Base-by-base conservation (phyloP, 1,140 invertebrate species). In the Drosophila quadrilineata region DNA sequence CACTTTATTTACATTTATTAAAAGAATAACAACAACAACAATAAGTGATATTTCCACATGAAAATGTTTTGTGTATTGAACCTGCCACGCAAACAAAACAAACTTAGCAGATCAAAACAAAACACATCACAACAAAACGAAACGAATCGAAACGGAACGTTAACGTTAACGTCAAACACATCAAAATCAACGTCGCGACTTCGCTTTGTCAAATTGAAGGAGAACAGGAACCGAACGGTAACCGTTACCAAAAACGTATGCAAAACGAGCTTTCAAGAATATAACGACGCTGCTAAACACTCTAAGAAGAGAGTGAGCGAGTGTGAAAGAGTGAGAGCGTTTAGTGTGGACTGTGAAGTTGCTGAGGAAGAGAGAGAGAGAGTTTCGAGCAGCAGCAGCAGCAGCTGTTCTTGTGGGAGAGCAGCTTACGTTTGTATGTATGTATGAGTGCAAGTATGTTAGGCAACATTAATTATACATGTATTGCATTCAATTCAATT, bases 141-240 rank as follows among this genome's bases (percentile, higher is more conserved):
- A n/a, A n/a, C n/a, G n/a, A n/a, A n/a, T n/a, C n/a, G n/a, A n/a
- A n/a, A n/a, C n/a, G n/a, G n/a, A n/a, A n/a, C n/a, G n/a, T n/a
- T n/a, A n/a, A n/a, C n/a, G n/a, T n/a, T n/a, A n/a, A n/a, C n/a
- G n/a, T n/a, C n/a, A n/a, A n/a, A n/a, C n/a, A n/a, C n/a, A n/a
- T n/a, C n/a, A n/a, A n/a, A n/a, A n/a, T n/a, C n/a, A n/a, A n/a
- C n/a, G n/a, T n/a, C n/a, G n/a, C n/a, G n/a, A n/a, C n/a, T n/a
- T n/a, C n/a, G n/a, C n/a, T n/a, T n/a, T n/a, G n/a, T n/a, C n/a
- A 38, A 31, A 70, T 38, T 71, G 73, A 84, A 85, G 73, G 77
- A 84, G 66, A 84, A 77, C 77, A 85, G 77, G 79, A 84, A 84
- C 77, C 67, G 38, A 49, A n/a, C n/a, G n/a, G 40, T 49, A 57